A percentile compares a stretch with the other conserved stretches of the same genome.
phyloP scores from a whole-genome alignment of 2,888 invertebrate species.

The Theretra japonica region DNA sequence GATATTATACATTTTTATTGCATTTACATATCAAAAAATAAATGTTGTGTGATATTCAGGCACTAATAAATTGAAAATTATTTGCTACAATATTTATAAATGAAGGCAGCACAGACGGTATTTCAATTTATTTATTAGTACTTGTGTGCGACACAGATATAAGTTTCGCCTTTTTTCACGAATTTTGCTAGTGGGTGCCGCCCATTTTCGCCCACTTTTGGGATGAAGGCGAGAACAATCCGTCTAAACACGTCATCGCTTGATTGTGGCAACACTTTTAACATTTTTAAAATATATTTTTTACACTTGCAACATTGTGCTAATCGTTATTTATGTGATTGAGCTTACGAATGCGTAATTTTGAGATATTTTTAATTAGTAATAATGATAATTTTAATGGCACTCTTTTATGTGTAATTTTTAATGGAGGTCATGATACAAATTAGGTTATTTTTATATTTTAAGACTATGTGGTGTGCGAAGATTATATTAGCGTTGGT shows the following conservation, averaged over 20 bases:
- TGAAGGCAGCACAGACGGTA: slow-evolving; percentile 32
- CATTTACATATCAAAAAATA: background rate
- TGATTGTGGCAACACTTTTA: slow-evolving; percentile 27
- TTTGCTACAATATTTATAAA: slow-evolving; percentile 9
- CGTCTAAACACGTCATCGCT: slow-evolving; percentile 11
- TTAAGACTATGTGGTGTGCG: slow-evolving; percentile 50
- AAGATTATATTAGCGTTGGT: slow-evolving; percentile 37
- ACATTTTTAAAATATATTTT: slow-evolving; percentile 27
- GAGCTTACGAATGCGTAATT: slow-evolving; percentile 52
- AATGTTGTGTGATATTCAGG: background rate
- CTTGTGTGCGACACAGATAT: slow-evolving; percentile 19
- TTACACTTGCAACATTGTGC: slow-evolving; percentile 51
- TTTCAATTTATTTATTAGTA: slow-evolving; percentile 19
- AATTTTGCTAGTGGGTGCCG: slow-evolving; percentile 10
- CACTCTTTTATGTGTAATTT: slow-evolving; percentile 52
- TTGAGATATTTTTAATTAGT: slow-evolving; percentile 23
- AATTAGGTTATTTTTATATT: slow-evolving; percentile 59
- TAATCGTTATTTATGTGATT: slow-evolving; percentile 59
- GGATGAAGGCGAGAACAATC: background rate
- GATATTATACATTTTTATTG: background rate
- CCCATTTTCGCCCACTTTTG: background rate
- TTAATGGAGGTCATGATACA: slow-evolving; percentile 54
- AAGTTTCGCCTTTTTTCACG: slow-evolving; percentile 25
- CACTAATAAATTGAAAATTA: background rate
- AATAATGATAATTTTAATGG: slow-evolving; percentile 52